Base-by-base conservation (phyloP, 1,140 invertebrate genomes). In the Drosophila funebris region DNA sequence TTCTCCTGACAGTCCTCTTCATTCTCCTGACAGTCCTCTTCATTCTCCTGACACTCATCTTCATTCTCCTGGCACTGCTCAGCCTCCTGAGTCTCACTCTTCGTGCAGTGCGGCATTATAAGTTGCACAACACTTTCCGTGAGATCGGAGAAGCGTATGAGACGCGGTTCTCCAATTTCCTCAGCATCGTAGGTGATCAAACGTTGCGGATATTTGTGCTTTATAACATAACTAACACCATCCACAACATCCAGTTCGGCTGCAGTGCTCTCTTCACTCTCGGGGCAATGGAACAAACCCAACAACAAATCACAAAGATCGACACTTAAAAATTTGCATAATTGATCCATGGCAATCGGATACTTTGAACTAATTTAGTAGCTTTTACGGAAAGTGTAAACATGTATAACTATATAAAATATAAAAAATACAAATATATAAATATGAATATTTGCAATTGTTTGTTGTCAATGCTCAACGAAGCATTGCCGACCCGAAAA, bases 101-200 rank as follows among this genome's bases (percentile, higher is more conserved):
- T 16, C 20, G 5, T 6, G 6, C 31, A 13, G 3, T 18, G 8
- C 0, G 31, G 8, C 37, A 53, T 8, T n/a, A 80, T 9, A 1
- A 48, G 0, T 0, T 31, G 11, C 8, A 81, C 0, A 1, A 37
- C 8, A 13, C 61, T 67, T 0, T 13, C 0, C 0, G 2, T 66
- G 0, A 85, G 13, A 48, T 83, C 83, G 0, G 64, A 61, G 0
- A 56, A 3, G 1, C 72, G 64, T 13, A 87, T 88, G 0, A 76
- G 11, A 4, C 83, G 67, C 4, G 27, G 43, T 18, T 87, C 83
- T 18, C 48, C 27, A 0, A 9, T 5, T 11, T 22, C 67, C 20
- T 87, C 75, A 0, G 78, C 83, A 48, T 87, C 83, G 14, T 88
- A 87, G 68, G 78, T 87, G 11, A 52, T 22, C 33, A 88, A 39